Percentiles rank a stretch among this genome's conserved stretches.
Evolutionary conservation across 2,113 vertebrate species (phyloP).

Genomic region (Thymallus thymallus): DNA sequence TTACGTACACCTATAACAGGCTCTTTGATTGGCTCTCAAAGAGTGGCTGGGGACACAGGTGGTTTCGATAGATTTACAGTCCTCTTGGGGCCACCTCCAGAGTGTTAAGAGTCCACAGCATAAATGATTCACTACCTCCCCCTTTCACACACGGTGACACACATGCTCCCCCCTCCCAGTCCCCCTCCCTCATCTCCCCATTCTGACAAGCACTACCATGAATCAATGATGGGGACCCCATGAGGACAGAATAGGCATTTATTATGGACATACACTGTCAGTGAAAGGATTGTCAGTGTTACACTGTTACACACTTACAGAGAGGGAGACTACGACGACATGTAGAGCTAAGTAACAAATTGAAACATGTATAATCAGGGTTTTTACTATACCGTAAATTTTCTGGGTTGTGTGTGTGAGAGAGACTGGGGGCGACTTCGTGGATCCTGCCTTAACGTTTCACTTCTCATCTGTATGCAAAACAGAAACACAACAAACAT

Average conservation of each 20-base stretch:
- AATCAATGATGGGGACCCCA: conserved; percentile 6
- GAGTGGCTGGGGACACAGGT: conserved; percentile 57
- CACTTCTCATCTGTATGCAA: too few relatives aligned
- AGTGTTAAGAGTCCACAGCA: conserved; percentile 1
- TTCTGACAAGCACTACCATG: conserved; percentile 33
- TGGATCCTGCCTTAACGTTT: too few relatives aligned
- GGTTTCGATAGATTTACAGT: conserved; percentile 32
- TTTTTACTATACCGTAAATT: too few relatives aligned
- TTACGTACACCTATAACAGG: conserved; percentile 36
- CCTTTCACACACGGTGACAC: conserved; percentile 55
- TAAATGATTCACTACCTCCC: conserved; percentile 51
- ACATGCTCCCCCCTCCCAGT: conserved; percentile 41
- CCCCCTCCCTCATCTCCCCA: conserved; percentile 12
- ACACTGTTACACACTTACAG: too few relatives aligned
- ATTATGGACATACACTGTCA: conserved; percentile 3
- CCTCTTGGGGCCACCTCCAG: conserved; percentile 33
- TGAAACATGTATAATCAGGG: too few relatives aligned
- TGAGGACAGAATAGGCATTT: conserved; percentile 28
- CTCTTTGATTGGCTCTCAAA: conserved; percentile 55
- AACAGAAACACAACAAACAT: too few relatives aligned
- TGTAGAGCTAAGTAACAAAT: background rate
- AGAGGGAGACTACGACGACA: too few relatives aligned
- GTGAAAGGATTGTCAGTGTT: conserved; percentile 5
- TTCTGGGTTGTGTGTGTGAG: too few relatives aligned
- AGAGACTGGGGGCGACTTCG: too few relatives aligned